Evolutionary conservation across 37 sponge, comb jelly and placozoan genomes (phyloP).

Genomic region (Diacarnus erythraeanus): DNA sequence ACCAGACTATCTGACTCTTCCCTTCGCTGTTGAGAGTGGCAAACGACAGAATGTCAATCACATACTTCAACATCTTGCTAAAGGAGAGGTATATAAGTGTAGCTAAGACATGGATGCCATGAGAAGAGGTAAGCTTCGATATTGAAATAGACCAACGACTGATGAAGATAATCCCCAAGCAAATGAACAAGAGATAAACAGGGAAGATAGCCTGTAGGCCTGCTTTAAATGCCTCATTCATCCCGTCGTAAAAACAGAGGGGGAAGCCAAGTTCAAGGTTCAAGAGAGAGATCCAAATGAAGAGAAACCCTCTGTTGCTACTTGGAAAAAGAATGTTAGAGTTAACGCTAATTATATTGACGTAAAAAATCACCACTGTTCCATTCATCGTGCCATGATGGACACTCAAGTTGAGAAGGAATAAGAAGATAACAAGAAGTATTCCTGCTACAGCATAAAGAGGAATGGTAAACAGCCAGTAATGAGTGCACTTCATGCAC

Average conservation of each 20-base stretch:
- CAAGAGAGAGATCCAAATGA: constrained; percentile 33
- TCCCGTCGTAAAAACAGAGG: constrained; percentile 70
- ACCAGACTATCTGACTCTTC: constrained; percentile 13
- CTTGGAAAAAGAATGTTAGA: constrained; percentile 29
- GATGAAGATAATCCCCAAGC: constrained; percentile 16
- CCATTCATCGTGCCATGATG: constrained; percentile 47
- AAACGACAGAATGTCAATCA: constrained; percentile 31
- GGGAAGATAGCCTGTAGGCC: constrained; percentile 63
- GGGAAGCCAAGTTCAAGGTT: constrained; percentile 63
- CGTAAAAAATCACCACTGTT: constrained; percentile 60
- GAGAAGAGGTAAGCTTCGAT: neutral
- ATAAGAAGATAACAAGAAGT: constrained; percentile 31
- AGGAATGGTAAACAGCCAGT: constrained; percentile 31
- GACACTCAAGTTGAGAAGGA: constrained; percentile 53
- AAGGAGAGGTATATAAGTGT: constrained; percentile 55
- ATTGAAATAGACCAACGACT: constrained; percentile 13
- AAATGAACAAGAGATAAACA: constrained; percentile 46
- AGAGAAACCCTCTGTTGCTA: constrained; percentile 19
- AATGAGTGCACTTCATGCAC: constrained; percentile 47
- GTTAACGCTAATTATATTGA: constrained; percentile 40
- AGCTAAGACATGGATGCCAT: constrained; percentile 33
- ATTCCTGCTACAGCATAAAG: constrained; percentile 34
- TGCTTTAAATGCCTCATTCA: constrained; percentile 48
- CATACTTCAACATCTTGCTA: constrained; percentile 33
- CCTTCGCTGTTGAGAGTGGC: neutral